Conservation (phyloP, 2,888 invertebrate species). For the Hesperia comma region DNA sequence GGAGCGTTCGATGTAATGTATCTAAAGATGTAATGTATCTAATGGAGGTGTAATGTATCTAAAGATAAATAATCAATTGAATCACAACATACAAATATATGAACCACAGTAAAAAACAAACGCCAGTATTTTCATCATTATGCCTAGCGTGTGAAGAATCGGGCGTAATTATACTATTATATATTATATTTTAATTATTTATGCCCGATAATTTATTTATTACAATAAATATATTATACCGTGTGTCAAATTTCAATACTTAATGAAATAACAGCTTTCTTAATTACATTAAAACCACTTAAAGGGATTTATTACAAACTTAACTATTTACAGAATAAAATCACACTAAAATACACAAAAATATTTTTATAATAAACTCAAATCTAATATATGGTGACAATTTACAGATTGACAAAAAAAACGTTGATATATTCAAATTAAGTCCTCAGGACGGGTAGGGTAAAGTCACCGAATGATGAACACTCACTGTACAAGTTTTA, state of each 20-base stretch:
- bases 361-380: slow-evolving; percentile 5
- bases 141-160: slow-evolving; percentile 5
- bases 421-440: neutral
- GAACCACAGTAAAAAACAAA: slow-evolving; percentile 15
- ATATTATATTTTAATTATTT: neutral
- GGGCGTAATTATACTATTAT: slow-evolving; percentile 3
- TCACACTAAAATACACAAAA: slow-evolving; percentile 11
- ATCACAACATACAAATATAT: too few species aligned
- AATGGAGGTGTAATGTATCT: too few species aligned
- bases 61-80: too few species aligned
- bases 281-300: slow-evolving; percentile 7
- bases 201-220: slow-evolving; percentile 9
- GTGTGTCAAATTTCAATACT: slow-evolving; percentile 10
- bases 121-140: slow-evolving; percentile 5
- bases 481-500: slow-evolving; percentile 16
- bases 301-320: neutral
- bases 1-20: too few species aligned
- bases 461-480: slow-evolving; percentile 26
- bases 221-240: slow-evolving; percentile 11
- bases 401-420: slow-evolving; percentile 12
- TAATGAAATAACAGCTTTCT: slow-evolving; percentile 10
- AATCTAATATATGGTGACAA: slow-evolving; percentile 6
- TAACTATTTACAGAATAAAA: slow-evolving; percentile 19
- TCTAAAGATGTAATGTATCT: too few species aligned
- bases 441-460: slow-evolving; percentile 32